These are phyloP conservation scores for Lucilia sericata DNA, from an alignment of 1,140 invertebrate genomes.

Conservation along the genomic window DNA sequence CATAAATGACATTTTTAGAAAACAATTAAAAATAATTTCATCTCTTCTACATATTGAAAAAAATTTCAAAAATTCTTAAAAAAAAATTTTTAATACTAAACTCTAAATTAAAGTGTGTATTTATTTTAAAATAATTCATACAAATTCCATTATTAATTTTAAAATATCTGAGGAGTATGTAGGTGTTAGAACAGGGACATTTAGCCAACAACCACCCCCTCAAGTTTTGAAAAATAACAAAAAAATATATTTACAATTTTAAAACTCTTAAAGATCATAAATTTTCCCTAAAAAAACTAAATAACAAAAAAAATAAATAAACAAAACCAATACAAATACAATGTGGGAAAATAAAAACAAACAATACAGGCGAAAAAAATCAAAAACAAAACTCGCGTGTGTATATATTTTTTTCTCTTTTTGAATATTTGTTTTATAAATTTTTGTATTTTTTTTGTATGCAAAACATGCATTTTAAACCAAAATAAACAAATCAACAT, in stretches of 20 bases:
- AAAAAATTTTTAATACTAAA: too few relatives aligned
- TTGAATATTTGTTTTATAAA: neutral
- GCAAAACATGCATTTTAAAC: neutral
- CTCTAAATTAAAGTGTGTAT: too few relatives aligned
- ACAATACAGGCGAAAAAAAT: too few relatives aligned
- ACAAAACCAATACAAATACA: neutral
- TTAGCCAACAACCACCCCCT: too few relatives aligned
- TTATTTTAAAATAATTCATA: too few relatives aligned
- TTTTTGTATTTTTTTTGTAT: neutral
- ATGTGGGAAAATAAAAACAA: neutral
- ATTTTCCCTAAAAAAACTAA: neutral
- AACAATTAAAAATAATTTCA: too few relatives aligned
- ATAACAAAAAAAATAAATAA: neutral
- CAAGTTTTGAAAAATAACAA: neutral
- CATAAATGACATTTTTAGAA: neutral
- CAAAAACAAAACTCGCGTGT: neutral
- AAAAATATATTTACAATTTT: neutral
- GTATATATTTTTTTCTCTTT: neutral
- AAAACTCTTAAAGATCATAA: neutral
- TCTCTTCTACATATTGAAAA: neutral
- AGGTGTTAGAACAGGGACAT: too few relatives aligned
- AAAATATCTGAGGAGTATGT: too few relatives aligned
- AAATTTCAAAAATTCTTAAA: neutral
- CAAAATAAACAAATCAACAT: neutral
- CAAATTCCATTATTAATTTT: too few relatives aligned